These are phyloP conservation scores for Chaetogeoica ovagalla DNA, from an alignment of 2,888 invertebrate genomes.

Conservation along the genomic window DNA sequence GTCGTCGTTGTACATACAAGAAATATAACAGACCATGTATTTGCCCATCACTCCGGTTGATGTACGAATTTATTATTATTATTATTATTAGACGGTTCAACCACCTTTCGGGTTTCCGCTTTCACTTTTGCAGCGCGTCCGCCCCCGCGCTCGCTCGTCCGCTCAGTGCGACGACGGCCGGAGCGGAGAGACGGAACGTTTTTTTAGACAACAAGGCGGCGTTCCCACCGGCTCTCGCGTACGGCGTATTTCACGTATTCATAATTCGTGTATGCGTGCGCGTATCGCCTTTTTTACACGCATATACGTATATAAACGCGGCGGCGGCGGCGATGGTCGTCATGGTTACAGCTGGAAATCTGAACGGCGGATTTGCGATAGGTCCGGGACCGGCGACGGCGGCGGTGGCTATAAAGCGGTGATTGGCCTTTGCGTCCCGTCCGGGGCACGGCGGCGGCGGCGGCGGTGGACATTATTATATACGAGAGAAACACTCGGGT, in stretches of 20 bases:
- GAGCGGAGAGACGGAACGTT: neutral
- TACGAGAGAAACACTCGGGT: too few species aligned
- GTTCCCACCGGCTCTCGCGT: neutral
- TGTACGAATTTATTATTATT: neutral
- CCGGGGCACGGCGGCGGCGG: neutral
- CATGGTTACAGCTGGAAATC: constrained; percentile 32
- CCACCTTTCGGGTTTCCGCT: constrained; percentile 46
- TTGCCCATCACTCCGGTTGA: neutral
- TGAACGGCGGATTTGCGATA: constrained; percentile 44
- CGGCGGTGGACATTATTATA: neutral
- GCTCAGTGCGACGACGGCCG: neutral
- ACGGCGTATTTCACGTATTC: too few species aligned
- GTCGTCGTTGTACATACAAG: too few species aligned
- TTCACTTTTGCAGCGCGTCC: constrained; percentile 37
- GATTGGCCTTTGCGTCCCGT: neutral
- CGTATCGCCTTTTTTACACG: neutral
- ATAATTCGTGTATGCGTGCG: too few species aligned
- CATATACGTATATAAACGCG: neutral
- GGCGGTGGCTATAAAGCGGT: neutral
- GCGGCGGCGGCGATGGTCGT: neutral
- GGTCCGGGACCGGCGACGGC: constrained; percentile 39
- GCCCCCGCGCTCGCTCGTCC: neutral
- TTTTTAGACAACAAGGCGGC: constrained; percentile 24
- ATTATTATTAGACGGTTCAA: constrained; percentile 33
- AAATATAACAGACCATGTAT: too few species aligned